Conservation (phyloP, 2,113 vertebrate species). For the Apus apus region DNA sequence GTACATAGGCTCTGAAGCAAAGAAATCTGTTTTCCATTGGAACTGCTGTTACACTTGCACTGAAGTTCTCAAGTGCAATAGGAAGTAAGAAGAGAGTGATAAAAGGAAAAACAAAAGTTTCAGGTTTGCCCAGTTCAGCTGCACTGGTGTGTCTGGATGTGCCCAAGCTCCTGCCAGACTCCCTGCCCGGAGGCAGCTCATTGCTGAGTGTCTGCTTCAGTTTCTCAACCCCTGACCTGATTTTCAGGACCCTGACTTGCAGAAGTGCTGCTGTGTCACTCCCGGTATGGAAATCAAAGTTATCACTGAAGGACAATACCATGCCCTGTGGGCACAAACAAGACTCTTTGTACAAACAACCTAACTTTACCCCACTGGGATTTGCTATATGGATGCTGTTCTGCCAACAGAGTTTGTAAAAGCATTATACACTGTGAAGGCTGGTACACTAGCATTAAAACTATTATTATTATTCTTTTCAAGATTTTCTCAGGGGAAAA, state of each 20-base stretch:
- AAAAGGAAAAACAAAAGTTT: neutral
- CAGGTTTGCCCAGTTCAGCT: neutral
- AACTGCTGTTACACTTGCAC: neutral
- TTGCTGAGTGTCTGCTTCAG: neutral
- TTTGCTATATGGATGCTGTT: neutral
- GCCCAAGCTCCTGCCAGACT: neutral
- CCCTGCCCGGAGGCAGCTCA: neutral
- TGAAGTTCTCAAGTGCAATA: neutral
- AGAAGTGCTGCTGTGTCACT: neutral
- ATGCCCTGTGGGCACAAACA: neutral
- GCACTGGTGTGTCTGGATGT: neutral
- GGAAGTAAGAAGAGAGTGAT: neutral
- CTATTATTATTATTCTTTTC: neutral
- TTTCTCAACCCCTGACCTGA: neutral
- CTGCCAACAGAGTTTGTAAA: neutral
- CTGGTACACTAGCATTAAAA: neutral
- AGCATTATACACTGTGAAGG: neutral
- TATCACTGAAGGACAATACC: neutral
- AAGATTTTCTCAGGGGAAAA: neutral
- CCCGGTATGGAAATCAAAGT: neutral
- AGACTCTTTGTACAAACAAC: neutral
- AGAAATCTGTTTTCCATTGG: neutral
- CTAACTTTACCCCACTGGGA: neutral
- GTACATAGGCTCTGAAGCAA: neutral
- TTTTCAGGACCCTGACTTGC: neutral